Evolutionary conservation across 1,140 invertebrate species (phyloP), one percentile per base, ranked within the genome.

Genomic region (Eriosoma lanigerum): DNA sequence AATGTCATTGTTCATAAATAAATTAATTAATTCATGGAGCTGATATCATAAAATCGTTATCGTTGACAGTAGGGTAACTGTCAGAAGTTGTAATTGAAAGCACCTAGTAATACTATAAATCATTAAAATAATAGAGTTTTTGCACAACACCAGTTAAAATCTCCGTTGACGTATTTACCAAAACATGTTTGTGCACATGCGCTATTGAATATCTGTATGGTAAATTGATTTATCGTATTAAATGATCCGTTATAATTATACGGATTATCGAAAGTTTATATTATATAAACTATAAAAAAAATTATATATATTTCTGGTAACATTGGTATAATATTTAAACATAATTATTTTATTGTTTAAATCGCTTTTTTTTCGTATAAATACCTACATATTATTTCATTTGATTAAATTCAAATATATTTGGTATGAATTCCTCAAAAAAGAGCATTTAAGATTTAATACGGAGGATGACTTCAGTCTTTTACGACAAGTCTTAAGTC

Each of bases 41-140:
- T 48, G 54, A 68, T 52, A 62, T 85, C 26, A 84, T 84, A 60
- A 44, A 84, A 80, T 81, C 83, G 81, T 81, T 83, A 15, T 24
- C 84, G 44, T 76, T 85, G 19, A 84, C 83, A 17, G 29, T 76
- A 56, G 73, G 29, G 21, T 3, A 85, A 62, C 70, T 85, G 21
- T 84, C 83, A 0, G 81, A 83, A 82, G 83, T 83, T 56, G 81
- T 82, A 48, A 81, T 76, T 52, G 82, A 83, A 62, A 82, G 29
- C 12, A 21, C 29, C 17, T 17, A 73, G 32, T 52, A 73, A 32
- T 21, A 73, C 3, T 73, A 44, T 19, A 50, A 54, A 32, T 21
- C 13, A 52, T 73, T 13, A 32, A 73, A 48, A 52, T 8, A 66
- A 50, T 44, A 29, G n/a, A n/a, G n/a, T n/a, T n/a, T n/a, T n/a